Evolutionary conservation across 2,113 vertebrate species (phyloP).

Genomic region (Apeltes quadracus): DNA sequence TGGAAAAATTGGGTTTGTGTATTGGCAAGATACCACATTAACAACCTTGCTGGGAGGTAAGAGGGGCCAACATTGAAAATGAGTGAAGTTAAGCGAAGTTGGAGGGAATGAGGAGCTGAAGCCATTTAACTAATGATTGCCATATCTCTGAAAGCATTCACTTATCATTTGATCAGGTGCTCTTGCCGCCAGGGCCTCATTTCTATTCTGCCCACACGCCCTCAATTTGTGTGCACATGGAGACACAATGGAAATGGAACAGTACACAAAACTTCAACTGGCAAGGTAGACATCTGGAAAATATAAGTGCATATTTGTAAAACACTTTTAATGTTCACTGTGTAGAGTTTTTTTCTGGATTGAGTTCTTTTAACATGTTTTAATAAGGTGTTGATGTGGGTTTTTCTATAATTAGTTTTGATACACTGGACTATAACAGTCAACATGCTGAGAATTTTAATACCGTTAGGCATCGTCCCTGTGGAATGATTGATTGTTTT

Average conservation of each 20-base stretch:
- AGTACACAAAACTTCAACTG: not conserved
- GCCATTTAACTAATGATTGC: constrained; percentile 64
- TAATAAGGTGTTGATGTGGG: not conserved
- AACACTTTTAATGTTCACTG: not conserved
- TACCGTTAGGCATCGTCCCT: not conserved
- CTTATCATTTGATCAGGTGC: constrained; percentile 57
- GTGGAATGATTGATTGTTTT: constrained; percentile 5
- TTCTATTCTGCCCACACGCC: constrained; percentile 36
- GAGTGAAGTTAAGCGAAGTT: constrained; percentile 44
- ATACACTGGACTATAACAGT: too few relatives aligned
- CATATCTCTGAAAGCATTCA: constrained; percentile 47
- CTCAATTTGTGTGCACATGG: constrained; percentile 3
- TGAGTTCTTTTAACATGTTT: too few relatives aligned
- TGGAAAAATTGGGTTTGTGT: constrained; percentile 1
- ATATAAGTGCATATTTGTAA: not conserved
- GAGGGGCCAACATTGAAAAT: constrained; percentile 11
- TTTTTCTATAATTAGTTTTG: not conserved
- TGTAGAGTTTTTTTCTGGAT: not conserved
- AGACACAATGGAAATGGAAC: not conserved
- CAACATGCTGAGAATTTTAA: not conserved
- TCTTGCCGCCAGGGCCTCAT: constrained; percentile 41
- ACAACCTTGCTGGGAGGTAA: constrained; percentile 27
- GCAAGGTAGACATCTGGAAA: not conserved
- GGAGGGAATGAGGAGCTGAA: constrained; percentile 42
- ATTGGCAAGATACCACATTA: constrained; percentile 22